These are phyloP conservation scores for Callipepla squamata DNA, from an alignment of 2,113 vertebrate species.

Conservation along the genomic window DNA sequence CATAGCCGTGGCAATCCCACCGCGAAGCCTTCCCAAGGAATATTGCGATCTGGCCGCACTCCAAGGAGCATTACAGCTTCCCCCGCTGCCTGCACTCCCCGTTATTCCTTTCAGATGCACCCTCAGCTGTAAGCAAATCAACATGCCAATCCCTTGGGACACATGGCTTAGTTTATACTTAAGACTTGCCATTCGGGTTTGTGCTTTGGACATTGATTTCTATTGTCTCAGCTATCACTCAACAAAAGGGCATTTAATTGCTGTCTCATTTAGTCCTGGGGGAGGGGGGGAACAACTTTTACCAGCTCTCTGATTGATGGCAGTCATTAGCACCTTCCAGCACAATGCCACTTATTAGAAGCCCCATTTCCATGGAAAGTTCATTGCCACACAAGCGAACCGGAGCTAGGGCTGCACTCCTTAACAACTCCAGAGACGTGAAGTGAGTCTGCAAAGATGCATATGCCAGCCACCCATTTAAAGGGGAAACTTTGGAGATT, in stretches of 20 bases:
- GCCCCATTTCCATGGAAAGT: slow-evolving; percentile 60
- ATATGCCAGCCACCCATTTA: neutral
- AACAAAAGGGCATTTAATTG: slow-evolving; percentile 71
- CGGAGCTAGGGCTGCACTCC: neutral
- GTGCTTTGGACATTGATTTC: slow-evolving; percentile 67
- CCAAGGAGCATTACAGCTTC: slow-evolving; percentile 39
- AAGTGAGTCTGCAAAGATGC: slow-evolving; percentile 31
- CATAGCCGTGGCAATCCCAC: neutral
- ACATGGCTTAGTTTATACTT: slow-evolving; percentile 57
- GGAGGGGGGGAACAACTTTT: slow-evolving; percentile 60
- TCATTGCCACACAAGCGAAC: slow-evolving; percentile 46
- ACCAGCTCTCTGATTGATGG: slow-evolving; percentile 65
- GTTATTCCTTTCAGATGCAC: slow-evolving; percentile 44
- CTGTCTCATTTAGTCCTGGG: slow-evolving; percentile 65
- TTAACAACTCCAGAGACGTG: slow-evolving; percentile 10
- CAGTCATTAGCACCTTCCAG: slow-evolving; percentile 59
- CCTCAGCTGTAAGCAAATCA: slow-evolving; percentile 70
- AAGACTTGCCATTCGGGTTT: slow-evolving; percentile 61
- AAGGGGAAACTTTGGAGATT: neutral
- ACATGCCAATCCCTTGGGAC: slow-evolving; percentile 62
- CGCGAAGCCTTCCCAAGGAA: neutral
- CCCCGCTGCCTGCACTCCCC: slow-evolving; percentile 3
- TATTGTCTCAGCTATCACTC: slow-evolving; percentile 68
- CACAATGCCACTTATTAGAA: slow-evolving; percentile 43
- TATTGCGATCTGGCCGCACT: neutral